These are phyloP conservation scores for Cyclophora albipunctata DNA, from an alignment of 2,888 invertebrate species.

Conservation along the genomic window DNA sequence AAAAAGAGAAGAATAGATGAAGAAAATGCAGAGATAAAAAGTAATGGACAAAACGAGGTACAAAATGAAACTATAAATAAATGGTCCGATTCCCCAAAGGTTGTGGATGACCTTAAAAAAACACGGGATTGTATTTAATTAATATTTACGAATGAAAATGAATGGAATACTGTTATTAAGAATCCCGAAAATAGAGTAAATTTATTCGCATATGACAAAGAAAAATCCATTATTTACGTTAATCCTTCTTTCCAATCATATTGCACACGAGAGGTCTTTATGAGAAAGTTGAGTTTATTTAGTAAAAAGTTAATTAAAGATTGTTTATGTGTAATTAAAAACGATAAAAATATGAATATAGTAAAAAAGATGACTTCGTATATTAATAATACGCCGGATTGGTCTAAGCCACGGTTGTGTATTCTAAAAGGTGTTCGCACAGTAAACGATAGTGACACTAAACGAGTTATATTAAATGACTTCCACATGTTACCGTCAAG, in stretches of 20 bases:
- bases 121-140: neutral
- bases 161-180: neutral
- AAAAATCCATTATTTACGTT: neutral
- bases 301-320: neutral
- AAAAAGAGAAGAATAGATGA: neutral
- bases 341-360: neutral
- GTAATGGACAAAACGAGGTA: neutral
- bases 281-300: neutral
- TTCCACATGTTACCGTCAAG: too few relatives aligned
- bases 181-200: too few relatives aligned
- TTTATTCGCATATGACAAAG: neutral
- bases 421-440: too few relatives aligned
- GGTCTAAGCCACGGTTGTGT: too few relatives aligned
- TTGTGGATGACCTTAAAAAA: neutral
- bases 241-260: neutral
- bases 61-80: neutral
- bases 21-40: too few relatives aligned
- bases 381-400: too few relatives aligned
- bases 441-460: too few relatives aligned
- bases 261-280: conserved; percentile 1
- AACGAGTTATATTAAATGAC: too few relatives aligned
- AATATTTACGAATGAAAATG: neutral
- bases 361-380: too few relatives aligned
- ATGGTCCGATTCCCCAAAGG: neutral
- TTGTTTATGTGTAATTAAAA: neutral